Percentiles rank a stretch among this genome's conserved stretches.
Evolutionary conservation across 1,140 invertebrate genomes (phyloP).

Genomic region (Orchestia grillus): DNA sequence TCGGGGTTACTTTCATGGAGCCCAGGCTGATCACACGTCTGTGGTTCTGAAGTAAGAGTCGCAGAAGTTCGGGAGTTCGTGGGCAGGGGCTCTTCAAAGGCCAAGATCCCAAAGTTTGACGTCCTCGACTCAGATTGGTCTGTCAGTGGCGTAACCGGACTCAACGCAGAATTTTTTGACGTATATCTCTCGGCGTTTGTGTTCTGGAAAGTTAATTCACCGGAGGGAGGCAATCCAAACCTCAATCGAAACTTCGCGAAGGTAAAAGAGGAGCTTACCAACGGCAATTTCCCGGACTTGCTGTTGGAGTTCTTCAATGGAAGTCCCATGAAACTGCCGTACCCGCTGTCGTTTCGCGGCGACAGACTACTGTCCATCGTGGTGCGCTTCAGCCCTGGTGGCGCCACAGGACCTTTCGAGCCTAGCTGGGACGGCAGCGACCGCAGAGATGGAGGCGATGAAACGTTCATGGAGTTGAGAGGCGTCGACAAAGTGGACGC

Average conservation of each 20-base stretch:
- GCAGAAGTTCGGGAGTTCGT: background rate
- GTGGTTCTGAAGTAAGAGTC: background rate
- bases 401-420: too few relatives aligned
- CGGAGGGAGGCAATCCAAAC: background rate
- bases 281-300: background rate
- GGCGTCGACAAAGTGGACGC: slow-evolving; percentile 21
- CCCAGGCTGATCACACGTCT: background rate
- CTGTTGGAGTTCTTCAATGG: background rate
- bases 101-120: background rate
- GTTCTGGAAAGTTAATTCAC: background rate
- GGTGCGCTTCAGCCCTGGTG: background rate
- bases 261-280: background rate
- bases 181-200: background rate
- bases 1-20: background rate
- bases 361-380: background rate
- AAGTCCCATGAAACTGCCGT: background rate
- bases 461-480: background rate
- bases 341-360: slow-evolving; percentile 22
- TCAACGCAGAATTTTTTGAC: background rate
- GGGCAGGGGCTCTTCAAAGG: background rate
- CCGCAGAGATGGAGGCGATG: background rate
- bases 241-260: background rate
- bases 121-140: background rate
- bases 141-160: background rate
- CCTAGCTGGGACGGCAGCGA: slow-evolving; percentile 12